Percentiles rank a stretch among this genome's conserved stretches.
These are phyloP conservation scores for Rhagophthalmus giganteus DNA, from an alignment of 2,888 invertebrate species.

Conservation along the genomic window DNA sequence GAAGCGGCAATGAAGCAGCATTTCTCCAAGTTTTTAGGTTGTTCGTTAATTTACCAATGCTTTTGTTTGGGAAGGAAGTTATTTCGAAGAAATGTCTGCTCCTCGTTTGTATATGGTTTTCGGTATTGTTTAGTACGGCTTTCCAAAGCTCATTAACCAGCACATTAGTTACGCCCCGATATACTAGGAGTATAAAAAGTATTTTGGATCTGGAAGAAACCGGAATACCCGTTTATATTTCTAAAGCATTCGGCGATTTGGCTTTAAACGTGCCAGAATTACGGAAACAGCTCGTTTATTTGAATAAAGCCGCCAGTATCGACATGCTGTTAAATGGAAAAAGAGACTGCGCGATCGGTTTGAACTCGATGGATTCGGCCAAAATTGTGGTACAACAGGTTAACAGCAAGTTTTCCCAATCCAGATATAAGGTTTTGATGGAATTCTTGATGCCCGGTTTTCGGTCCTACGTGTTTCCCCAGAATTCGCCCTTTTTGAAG, in stretches of 20 bases:
- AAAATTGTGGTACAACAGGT: background rate
- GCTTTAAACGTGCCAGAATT: too few relatives aligned
- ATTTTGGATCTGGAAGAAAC: background rate
- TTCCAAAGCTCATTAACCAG: constrained; percentile 1
- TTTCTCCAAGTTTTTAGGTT: constrained; percentile 1
- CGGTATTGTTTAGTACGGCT: background rate
- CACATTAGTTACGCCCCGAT: constrained; percentile 1
- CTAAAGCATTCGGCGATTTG: too few relatives aligned
- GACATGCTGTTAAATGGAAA: too few relatives aligned
- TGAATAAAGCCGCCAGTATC: too few relatives aligned
- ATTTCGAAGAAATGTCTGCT: background rate
- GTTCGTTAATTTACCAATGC: background rate
- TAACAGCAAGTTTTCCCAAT: background rate
- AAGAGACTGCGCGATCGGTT: too few relatives aligned
- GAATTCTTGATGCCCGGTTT: constrained; percentile 10
- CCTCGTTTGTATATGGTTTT: background rate
- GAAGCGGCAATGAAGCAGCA: background rate
- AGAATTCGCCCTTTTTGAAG: constrained; percentile 7
- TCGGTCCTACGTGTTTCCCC: constrained; percentile 5
- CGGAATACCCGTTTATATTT: too few relatives aligned
- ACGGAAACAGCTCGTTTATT: too few relatives aligned
- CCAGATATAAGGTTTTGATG: constrained; percentile 2
- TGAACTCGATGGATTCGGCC: background rate
- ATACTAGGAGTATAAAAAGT: too few relatives aligned
- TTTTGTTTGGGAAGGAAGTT: background rate